Conservation (phyloP, 1,140 invertebrate species). For the Capitella teleta region DNA sequence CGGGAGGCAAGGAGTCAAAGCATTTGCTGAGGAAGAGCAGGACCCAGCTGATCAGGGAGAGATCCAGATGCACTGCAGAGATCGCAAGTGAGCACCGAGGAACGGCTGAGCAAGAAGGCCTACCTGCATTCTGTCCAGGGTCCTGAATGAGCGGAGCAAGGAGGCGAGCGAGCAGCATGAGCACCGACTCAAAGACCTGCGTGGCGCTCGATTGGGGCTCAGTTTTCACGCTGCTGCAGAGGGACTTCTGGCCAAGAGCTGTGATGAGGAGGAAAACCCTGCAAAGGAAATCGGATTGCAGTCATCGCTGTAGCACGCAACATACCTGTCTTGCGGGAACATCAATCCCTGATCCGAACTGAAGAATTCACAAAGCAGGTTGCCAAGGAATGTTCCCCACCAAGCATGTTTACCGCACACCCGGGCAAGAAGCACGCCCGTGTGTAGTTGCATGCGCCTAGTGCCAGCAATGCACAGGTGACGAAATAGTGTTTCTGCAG, state of each 20-base stretch:
- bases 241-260: slow-evolving; percentile 71
- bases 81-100: not conserved
- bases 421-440: slow-evolving; percentile 64
- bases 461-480: slow-evolving; percentile 53
- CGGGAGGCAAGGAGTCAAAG: slow-evolving; percentile 47
- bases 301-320: not conserved
- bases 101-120: not conserved
- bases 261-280: slow-evolving; percentile 77
- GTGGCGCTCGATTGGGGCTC: too few relatives aligned
- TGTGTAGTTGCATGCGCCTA: slow-evolving; percentile 56
- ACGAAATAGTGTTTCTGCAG: slow-evolving; percentile 59
- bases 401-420: slow-evolving; percentile 66
- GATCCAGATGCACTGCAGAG: slow-evolving; percentile 43
- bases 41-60: slow-evolving; percentile 65
- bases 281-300: slow-evolving; percentile 25
- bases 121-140: too few relatives aligned
- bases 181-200: slow-evolving; percentile 34
- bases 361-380: slow-evolving; percentile 65
- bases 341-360: slow-evolving; percentile 62
- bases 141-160: slow-evolving; percentile 32
- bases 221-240: slow-evolving; percentile 44
- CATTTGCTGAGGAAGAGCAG: slow-evolving; percentile 65
- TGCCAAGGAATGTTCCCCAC: slow-evolving; percentile 80
- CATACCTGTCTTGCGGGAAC: slow-evolving; percentile 75
- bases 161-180: slow-evolving; percentile 31